These are phyloP conservation scores for Entelurus aequoreus DNA, from an alignment of 2,113 vertebrate genomes.

Conservation along the genomic window DNA sequence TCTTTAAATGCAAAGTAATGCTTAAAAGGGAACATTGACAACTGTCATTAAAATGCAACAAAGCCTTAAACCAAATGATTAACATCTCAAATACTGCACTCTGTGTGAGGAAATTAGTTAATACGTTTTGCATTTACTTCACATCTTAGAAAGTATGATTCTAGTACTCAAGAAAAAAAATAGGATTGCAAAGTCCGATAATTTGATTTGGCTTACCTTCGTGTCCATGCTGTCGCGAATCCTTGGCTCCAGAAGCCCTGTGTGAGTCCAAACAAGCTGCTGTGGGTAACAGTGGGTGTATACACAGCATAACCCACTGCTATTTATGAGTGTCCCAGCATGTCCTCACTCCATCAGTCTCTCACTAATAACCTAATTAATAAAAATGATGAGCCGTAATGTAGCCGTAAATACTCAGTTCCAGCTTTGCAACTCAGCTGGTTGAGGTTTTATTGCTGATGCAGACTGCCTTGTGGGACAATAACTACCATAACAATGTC, in stretches of 20 bases:
- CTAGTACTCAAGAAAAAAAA: too few relatives aligned
- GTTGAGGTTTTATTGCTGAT: neutral
- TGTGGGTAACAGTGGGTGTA: conserved; percentile 14
- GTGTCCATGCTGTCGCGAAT: conserved; percentile 31
- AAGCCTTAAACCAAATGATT: too few relatives aligned
- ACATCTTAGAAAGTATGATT: neutral
- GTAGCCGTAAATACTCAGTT: neutral
- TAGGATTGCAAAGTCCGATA: too few relatives aligned
- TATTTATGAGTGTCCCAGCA: conserved; percentile 56
- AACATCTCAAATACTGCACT: neutral
- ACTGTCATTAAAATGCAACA: too few relatives aligned
- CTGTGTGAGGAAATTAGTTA: conserved; percentile 12
- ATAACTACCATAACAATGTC: neutral
- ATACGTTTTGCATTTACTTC: neutral
- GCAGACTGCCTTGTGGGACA: neutral
- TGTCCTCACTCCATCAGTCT: conserved; percentile 47
- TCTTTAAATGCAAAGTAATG: too few relatives aligned
- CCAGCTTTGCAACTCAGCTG: neutral
- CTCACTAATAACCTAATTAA: too few relatives aligned
- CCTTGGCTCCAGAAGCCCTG: conserved; percentile 12
- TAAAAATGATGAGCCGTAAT: neutral
- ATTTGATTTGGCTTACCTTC: conserved; percentile 48
- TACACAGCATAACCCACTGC: conserved; percentile 23
- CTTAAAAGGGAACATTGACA: too few relatives aligned
- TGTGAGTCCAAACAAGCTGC: conserved; percentile 6